Conservation (phyloP, 2,888 invertebrate genomes). For the Machimus atricapillus region DNA sequence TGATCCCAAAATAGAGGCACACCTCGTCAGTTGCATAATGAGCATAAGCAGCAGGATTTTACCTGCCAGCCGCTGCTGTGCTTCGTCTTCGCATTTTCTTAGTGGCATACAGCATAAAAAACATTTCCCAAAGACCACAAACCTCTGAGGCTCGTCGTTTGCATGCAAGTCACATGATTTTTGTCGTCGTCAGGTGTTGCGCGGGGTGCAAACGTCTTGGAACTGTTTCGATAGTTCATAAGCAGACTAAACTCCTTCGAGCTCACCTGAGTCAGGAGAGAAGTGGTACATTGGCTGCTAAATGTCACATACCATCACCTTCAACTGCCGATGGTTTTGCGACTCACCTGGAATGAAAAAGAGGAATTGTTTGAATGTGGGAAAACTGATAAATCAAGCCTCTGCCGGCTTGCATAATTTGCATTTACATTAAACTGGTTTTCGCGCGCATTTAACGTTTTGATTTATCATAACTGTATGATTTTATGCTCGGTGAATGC, state of each 20-base stretch:
- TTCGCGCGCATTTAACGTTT: neutral
- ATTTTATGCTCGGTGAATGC: neutral
- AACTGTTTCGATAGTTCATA: neutral
- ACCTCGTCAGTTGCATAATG: neutral
- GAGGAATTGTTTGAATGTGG: neutral
- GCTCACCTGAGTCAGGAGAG: neutral
- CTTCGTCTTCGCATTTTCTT: neutral
- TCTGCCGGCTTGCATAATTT: neutral
- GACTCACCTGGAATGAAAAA: constrained; percentile 21
- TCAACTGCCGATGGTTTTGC: neutral
- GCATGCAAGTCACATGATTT: neutral
- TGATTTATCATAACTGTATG: neutral
- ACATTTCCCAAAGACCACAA: neutral
- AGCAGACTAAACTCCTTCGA: neutral
- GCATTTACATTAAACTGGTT: constrained; percentile 14
- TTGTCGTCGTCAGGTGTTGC: neutral
- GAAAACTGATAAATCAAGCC: constrained; percentile 11
- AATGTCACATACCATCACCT: constrained; percentile 22
- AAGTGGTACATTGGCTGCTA: neutral
- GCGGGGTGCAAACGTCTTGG: neutral
- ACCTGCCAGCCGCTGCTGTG: neutral
- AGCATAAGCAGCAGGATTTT: neutral
- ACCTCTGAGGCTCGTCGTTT: neutral
- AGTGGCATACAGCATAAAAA: neutral
- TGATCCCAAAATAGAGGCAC: constrained; percentile 6